Evolutionary conservation across 64 coral and sea anemone species (phyloP).

Genomic region (Astreopora myriophthalma): DNA sequence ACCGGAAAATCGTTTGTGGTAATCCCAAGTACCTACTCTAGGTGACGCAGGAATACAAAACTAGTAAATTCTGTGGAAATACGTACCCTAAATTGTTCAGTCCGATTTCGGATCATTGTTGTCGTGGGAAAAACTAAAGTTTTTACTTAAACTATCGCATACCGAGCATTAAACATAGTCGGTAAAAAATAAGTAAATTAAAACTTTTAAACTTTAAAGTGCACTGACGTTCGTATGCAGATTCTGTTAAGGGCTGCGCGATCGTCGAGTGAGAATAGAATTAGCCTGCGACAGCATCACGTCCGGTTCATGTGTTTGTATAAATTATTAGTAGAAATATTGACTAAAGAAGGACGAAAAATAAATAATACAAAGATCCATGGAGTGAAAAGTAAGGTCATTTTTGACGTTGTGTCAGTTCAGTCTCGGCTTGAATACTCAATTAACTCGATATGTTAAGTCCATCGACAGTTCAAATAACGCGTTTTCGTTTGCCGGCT

Average conservation of each 20-base stretch:
- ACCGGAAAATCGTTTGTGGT: neutral
- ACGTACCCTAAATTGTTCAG: neutral
- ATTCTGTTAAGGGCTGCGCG: neutral
- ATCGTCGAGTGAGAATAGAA: neutral
- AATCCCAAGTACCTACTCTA: neutral
- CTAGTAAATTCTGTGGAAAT: neutral
- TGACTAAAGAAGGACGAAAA: no score
- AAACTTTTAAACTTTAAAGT: neutral
- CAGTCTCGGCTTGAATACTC: no score
- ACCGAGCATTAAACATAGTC: neutral
- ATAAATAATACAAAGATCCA: no score
- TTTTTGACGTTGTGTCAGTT: no score
- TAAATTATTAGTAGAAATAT: no score
- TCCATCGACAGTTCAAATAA: no score
- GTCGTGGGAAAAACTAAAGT: neutral
- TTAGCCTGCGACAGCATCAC: neutral
- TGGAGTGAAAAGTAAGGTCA: no score
- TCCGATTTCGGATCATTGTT: neutral
- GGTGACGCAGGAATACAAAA: no score
- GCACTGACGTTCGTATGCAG: neutral
- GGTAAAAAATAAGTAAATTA: no score
- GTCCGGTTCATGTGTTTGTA: neutral
- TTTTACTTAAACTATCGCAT: neutral
- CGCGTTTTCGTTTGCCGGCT: no score
- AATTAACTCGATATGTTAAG: no score